A percentile compares a stretch with the other conserved stretches of the same genome.
phyloP scores from a whole-genome alignment of 2,113 vertebrate species.

The Xenopus laevis region DNA sequence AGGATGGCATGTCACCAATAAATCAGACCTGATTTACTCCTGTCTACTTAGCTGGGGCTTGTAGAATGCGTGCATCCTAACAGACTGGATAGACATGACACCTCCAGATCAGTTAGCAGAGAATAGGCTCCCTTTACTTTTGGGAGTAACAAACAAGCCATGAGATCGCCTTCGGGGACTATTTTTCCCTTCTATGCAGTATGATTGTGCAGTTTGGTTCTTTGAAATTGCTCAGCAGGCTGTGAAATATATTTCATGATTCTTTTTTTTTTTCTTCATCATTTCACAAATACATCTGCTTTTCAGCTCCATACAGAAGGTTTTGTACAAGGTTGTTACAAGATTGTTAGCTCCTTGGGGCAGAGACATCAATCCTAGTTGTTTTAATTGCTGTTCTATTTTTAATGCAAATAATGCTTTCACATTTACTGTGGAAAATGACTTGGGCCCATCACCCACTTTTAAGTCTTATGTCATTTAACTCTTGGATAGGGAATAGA shows the following conservation, averaged over 20 bases:
- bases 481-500: no score
- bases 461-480: no score
- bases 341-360: no score
- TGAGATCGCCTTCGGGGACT: conserved; percentile 41
- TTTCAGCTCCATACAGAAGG: background rate
- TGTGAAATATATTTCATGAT: conserved; percentile 21
- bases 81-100: conserved; percentile 44
- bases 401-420: no score
- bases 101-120: conserved; percentile 44
- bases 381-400: no score
- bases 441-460: no score
- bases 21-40: conserved; percentile 45
- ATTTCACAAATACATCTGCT: background rate
- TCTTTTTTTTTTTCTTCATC: conserved; percentile 8
- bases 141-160: conserved; percentile 42
- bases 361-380: no score
- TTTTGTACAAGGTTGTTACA: no score
- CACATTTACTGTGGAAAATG: no score
- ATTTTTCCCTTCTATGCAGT: conserved; percentile 39
- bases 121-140: conserved; percentile 31
- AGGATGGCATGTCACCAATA: conserved; percentile 39
- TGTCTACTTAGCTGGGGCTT: conserved; percentile 39
- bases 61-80: conserved; percentile 42
- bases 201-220: conserved; percentile 35
- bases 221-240: conserved; percentile 41